A percentile compares a stretch with the other conserved stretches of the same genome.
These are phyloP conservation scores for Fulmarus glacialis DNA, from an alignment of 2,113 vertebrate genomes.

Conservation along the genomic window DNA sequence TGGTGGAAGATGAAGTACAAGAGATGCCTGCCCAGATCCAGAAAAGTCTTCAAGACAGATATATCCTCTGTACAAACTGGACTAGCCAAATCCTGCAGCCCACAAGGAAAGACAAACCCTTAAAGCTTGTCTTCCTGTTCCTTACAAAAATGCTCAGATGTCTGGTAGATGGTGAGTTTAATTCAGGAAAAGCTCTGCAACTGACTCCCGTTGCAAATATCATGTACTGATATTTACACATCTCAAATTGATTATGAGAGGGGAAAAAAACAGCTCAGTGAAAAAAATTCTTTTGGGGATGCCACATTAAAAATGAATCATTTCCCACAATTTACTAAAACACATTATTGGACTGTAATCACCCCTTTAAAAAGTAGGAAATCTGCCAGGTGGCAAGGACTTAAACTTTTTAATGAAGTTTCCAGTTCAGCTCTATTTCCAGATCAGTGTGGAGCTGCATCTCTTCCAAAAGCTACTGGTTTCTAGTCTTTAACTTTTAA, in stretches of 20 bases:
- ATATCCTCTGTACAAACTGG: neutral
- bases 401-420: neutral
- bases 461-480: neutral
- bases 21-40: neutral
- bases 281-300: neutral
- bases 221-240: neutral
- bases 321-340: neutral
- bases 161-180: neutral
- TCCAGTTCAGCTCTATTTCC: neutral
- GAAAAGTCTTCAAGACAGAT: neutral
- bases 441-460: neutral
- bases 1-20: constrained; percentile 22
- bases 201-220: neutral
- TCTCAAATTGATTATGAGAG: neutral
- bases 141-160: neutral
- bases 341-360: neutral
- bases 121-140: neutral
- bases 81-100: neutral
- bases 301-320: neutral
- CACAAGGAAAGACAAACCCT: neutral
- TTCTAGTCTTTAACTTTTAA: neutral
- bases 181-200: neutral
- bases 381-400: neutral
- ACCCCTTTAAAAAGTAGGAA: neutral
- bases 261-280: neutral